Conservation (phyloP, 2,797 vertebrate species). For the Ficedula albicollis region DNA sequence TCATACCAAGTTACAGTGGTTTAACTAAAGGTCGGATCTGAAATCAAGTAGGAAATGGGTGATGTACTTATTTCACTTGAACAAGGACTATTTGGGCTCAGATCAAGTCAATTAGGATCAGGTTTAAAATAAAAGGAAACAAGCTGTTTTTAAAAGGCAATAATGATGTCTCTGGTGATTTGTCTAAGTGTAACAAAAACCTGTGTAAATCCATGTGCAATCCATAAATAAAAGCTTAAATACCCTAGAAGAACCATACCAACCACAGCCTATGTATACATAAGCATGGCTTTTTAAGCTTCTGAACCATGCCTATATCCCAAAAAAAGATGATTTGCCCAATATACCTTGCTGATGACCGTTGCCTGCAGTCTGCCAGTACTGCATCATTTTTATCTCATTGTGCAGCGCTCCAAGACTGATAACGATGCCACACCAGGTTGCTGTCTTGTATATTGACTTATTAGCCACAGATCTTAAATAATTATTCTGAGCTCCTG, state of each 20-base stretch:
- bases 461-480: neutral
- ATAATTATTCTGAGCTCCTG: constrained; percentile 12
- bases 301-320: neutral
- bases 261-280: neutral
- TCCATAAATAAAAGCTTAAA: neutral
- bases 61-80: neutral
- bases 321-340: neutral
- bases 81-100: neutral
- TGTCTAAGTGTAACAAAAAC: neutral
- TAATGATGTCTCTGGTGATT: neutral
- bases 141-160: neutral
- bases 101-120: constrained; percentile 5
- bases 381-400: neutral
- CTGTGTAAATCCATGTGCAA: constrained; percentile 7
- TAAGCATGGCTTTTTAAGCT: neutral
- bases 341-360: neutral
- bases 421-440: neutral
- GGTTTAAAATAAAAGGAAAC: constrained; percentile 5
- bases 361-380: neutral
- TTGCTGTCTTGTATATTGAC: neutral
- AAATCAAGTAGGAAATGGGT: neutral
- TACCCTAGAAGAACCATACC: neutral
- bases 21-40: constrained; percentile 12
- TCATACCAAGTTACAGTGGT: neutral
- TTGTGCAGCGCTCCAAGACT: neutral